Conservation (phyloP, 2,113 vertebrate species). For the Saccopteryx leptura region DNA sequence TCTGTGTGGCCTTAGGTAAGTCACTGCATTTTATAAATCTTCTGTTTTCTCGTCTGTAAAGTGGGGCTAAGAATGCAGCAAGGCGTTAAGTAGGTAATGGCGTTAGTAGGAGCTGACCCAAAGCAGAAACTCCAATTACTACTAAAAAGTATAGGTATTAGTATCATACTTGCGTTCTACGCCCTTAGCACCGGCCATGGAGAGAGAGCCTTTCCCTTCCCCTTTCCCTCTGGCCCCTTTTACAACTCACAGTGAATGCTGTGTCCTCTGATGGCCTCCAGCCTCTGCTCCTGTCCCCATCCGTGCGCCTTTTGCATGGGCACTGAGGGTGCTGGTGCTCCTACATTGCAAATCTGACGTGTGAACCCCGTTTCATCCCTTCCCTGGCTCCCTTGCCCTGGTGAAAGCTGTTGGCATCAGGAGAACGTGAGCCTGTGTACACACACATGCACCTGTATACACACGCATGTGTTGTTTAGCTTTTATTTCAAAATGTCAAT, state of each 20-base stretch:
- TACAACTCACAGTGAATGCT: rapidly evolving
- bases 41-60: conserved; percentile 51
- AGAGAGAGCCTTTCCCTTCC: rapidly evolving
- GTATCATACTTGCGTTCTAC: background rate
- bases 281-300: background rate
- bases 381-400: background rate
- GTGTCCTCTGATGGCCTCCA: background rate
- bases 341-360: rapidly evolving
- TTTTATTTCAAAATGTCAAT: background rate
- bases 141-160: rapidly evolving
- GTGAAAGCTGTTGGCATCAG: background rate
- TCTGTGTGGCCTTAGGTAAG: background rate
- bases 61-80: background rate
- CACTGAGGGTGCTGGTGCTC: background rate
- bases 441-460: rapidly evolving
- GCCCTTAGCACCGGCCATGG: rapidly evolving
- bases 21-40: background rate
- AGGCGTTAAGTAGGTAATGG: background rate
- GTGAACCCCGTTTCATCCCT: no score
- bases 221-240: background rate
- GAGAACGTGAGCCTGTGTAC: rapidly evolving
- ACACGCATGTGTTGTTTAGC: background rate
- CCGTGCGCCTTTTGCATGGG: rapidly evolving
- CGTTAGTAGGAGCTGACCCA: background rate
- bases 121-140: background rate